Percentiles rank a stretch among this genome's conserved stretches.
Evolutionary conservation across 2,888 invertebrate species (phyloP).

Genomic region (Spilarctia lutea): DNA sequence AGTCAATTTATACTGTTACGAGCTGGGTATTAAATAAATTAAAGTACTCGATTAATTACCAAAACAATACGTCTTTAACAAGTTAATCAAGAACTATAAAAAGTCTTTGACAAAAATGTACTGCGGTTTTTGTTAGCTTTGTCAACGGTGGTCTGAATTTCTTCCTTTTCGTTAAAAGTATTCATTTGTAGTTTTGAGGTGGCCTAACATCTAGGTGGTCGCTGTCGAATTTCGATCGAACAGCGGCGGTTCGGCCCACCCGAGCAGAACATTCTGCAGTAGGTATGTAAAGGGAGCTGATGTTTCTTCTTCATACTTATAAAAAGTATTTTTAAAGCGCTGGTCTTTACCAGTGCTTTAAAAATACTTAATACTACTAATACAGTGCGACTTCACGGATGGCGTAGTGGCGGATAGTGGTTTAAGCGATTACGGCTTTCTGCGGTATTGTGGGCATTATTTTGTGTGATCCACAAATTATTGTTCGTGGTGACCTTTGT

Average conservation of each 20-base stretch:
- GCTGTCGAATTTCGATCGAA: conserved; percentile 45
- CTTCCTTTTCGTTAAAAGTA: conserved; percentile 57
- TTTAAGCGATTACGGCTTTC: no score
- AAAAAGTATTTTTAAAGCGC: not conserved
- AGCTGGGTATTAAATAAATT: no score
- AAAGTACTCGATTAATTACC: no score
- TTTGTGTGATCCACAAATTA: no score
- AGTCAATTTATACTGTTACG: not conserved
- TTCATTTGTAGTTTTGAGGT: conserved; percentile 45
- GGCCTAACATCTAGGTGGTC: conserved; percentile 53
- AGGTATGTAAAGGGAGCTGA: not conserved
- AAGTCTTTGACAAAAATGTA: conserved; percentile 19
- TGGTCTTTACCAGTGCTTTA: no score
- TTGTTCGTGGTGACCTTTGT: no score
- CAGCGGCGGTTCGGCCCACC: conserved; percentile 48
- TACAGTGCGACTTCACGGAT: no score
- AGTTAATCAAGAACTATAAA: not conserved
- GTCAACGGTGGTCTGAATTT: conserved; percentile 53
- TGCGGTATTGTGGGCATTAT: no score
- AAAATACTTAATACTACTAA: no score
- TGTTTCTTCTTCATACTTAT: not conserved
- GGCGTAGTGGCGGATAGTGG: no score
- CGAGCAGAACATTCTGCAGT: conserved; percentile 55
- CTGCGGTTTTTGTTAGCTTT: conserved; percentile 26
- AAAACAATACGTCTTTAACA: not conserved